Conservation (phyloP, 2,888 invertebrate species). For the Nematopogon swammerdamellus region DNA sequence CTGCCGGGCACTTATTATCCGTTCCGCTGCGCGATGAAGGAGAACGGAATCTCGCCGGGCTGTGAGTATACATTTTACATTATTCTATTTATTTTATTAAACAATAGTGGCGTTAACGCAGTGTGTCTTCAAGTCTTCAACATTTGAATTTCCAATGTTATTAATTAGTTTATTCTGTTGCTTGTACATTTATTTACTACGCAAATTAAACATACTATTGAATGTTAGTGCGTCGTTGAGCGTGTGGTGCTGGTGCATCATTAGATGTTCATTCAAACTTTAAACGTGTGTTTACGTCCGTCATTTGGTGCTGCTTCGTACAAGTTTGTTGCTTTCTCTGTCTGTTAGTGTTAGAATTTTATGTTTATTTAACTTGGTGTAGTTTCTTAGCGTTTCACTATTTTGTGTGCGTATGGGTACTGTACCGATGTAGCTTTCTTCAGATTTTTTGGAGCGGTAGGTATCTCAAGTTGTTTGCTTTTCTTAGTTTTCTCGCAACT, state of each 20-base stretch:
- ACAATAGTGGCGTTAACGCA: not conserved
- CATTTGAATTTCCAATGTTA: no score
- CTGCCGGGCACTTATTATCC: slow-evolving; percentile 82
- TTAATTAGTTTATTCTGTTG: no score
- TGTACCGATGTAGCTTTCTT: not conserved
- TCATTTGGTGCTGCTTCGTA: not conserved
- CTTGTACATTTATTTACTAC: not conserved
- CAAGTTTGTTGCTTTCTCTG: not conserved
- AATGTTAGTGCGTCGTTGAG: no score
- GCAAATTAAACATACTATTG: no score
- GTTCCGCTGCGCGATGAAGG: slow-evolving; percentile 77
- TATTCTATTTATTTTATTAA: slow-evolving; percentile 13
- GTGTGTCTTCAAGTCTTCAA: no score
- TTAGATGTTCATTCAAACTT: not conserved
- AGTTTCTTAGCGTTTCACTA: not conserved
- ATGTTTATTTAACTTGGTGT: not conserved
- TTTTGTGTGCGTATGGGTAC: not conserved
- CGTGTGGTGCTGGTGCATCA: no score
- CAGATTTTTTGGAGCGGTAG: not conserved
- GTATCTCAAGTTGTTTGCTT: no score
- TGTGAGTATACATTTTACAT: slow-evolving; percentile 84
- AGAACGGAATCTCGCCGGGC: slow-evolving; percentile 81
- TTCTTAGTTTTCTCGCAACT: no score
- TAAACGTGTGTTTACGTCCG: not conserved
- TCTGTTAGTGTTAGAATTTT: not conserved